Percentiles rank a stretch among this genome's conserved stretches.
Conservation (phyloP, 2,888 invertebrate genomes). For the Ferdinandea cuprea region DNA sequence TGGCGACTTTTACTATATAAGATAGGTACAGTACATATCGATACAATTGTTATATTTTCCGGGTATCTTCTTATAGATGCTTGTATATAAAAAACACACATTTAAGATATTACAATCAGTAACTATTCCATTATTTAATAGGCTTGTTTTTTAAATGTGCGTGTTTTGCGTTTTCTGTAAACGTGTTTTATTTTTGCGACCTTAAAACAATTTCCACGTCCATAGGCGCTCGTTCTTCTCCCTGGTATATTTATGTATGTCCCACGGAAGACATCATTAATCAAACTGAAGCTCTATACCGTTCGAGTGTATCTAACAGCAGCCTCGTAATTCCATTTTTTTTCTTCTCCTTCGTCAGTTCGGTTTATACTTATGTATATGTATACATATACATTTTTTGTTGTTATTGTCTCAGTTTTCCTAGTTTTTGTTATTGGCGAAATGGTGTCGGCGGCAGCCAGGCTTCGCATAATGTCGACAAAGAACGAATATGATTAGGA, state of each 20-base stretch:
- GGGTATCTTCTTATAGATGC: too few species aligned
- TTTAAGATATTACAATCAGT: too few species aligned
- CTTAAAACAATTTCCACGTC: constrained; percentile 69
- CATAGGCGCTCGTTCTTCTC: constrained; percentile 61
- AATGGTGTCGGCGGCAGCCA: constrained; percentile 59
- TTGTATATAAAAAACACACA: too few species aligned
- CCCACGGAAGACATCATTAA: constrained; percentile 82
- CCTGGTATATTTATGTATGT: constrained; percentile 79
- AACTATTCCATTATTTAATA: too few species aligned
- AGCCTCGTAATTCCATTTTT: constrained; percentile 66
- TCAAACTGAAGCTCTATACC: constrained; percentile 79
- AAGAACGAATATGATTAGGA: constrained; percentile 36
- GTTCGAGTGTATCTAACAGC: constrained; percentile 75
- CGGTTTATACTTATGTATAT: constrained; percentile 1
- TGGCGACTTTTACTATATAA: too few species aligned
- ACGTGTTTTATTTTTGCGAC: constrained; percentile 65
- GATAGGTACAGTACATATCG: too few species aligned
- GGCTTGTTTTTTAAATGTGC: constrained; percentile 17
- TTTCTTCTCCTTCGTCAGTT: constrained; percentile 22
- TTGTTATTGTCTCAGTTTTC: constrained; percentile 71
- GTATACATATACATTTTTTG: constrained; percentile 36
- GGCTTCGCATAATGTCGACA: constrained; percentile 65
- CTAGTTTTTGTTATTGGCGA: constrained; percentile 55
- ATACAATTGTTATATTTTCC: too few species aligned
- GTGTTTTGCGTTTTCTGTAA: constrained; percentile 25